Percentiles rank a stretch among this genome's conserved stretches.
phyloP scores from a whole-genome alignment of 2,888 invertebrate species.

The Lasioglossum leucozonium region DNA sequence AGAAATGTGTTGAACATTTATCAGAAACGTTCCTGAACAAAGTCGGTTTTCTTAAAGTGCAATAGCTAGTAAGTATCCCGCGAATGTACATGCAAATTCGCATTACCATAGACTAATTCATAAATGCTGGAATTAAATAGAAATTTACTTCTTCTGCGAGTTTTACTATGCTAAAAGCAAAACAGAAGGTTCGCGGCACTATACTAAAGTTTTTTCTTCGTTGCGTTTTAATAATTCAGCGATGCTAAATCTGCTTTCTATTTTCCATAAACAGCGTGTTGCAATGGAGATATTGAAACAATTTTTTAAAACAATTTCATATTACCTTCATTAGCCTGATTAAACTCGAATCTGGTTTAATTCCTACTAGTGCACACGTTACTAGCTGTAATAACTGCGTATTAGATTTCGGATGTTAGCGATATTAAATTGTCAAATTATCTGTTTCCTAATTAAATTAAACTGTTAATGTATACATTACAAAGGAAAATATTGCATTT shows the following conservation, averaged over 20 bases:
- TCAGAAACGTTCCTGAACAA: not conserved
- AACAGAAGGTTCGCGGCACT: not conserved
- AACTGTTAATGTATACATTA: too few species aligned
- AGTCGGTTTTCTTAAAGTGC: not conserved
- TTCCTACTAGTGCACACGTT: not conserved
- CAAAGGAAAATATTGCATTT: too few species aligned
- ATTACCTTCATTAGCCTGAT: not conserved
- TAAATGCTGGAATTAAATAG: not conserved
- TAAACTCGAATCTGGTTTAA: not conserved
- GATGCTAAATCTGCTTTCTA: not conserved
- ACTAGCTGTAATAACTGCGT: not conserved
- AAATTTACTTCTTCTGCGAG: conserved; percentile 11
- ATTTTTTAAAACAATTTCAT: not conserved
- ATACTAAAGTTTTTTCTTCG: not conserved
- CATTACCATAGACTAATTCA: not conserved
- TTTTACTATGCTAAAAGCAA: not conserved
- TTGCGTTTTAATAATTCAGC: conserved; percentile 3
- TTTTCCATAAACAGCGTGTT: not conserved
- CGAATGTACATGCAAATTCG: conserved; percentile 2
- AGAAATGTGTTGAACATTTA: not conserved
- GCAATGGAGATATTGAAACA: not conserved
- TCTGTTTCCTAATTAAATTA: not conserved
- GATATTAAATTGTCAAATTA: not conserved
- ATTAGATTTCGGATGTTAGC: not conserved
- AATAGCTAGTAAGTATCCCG: not conserved